Evolutionary conservation across 1,140 invertebrate genomes (phyloP), one percentile per base, ranked within the genome.

Genomic region (Meteorus sp.): DNA sequence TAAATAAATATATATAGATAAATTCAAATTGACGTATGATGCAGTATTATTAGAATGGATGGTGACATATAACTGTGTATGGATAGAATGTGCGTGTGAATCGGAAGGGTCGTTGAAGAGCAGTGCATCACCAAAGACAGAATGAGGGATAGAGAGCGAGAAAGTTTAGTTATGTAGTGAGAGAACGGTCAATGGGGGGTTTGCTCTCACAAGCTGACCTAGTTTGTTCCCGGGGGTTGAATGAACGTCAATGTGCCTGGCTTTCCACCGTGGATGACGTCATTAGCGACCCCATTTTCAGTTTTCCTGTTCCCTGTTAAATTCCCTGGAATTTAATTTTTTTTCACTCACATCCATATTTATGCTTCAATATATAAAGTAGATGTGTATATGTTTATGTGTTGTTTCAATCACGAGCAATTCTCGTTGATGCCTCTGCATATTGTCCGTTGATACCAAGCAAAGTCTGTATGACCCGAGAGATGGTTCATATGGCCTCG

Each of bases 201-300:
- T n/a, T n/a, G n/a, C n/a, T n/a, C n/a, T 23, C 25, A 13, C 33
- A 41, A 35, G 29, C 50, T 60, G 58, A 60, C 58, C 58, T 27
- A 60, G 51, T 39, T 60, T n/a, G 13, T 31, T 60, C 39, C 56
- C 41, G 48, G 61, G 52, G 56, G 64, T 66, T 66, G 61, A 63
- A 66, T 61, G 61, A 55, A 65, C 60, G 54, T 8, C 8, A 56
- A 29, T 45, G 37, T 25, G 47, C 15, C n/a, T 2, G 13, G 22
- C 15, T 23, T 20, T 47, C 17, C 15, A 47, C 3, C 44, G 17
- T 25, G 25, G n/a, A 13, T 58, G 51, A 61, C 64, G 64, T 66
- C 64, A 66, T 56, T 43, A 17, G 25, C 35, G 61, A 57, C 59
- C 64, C 45, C 25, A 48, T 63, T 66, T 63, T 59, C 57, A 50